A percentile compares a stretch with the other conserved stretches of the same genome.
These are phyloP conservation scores for Platalea minor DNA, from an alignment of 2,797 vertebrate genomes.

Conservation along the genomic window DNA sequence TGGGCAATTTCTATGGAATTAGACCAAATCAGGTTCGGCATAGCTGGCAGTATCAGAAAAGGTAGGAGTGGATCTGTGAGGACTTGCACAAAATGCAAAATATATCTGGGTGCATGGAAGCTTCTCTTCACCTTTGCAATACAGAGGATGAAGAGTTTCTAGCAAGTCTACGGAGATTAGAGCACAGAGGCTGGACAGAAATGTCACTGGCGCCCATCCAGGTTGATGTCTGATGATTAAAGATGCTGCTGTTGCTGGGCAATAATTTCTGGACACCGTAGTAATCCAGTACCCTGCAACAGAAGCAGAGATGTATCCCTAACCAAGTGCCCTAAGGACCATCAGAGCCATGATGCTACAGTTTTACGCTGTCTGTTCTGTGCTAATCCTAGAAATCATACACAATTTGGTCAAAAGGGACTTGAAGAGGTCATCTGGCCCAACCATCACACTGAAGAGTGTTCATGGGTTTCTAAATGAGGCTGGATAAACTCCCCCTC, in stretches of 20 bases:
- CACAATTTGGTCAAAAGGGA: background rate
- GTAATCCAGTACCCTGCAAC: background rate
- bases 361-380: background rate
- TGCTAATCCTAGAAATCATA: background rate
- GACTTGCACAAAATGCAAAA: conserved; percentile 56
- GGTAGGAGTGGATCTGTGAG: conserved; percentile 56
- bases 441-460: background rate
- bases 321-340: background rate
- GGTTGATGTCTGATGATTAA: background rate
- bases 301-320: background rate
- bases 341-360: background rate
- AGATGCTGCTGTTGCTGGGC: background rate
- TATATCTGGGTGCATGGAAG: conserved; percentile 73
- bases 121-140: conserved; percentile 40
- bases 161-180: background rate
- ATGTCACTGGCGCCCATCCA: background rate
- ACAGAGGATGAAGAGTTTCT: background rate
- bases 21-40: background rate
- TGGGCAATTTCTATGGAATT: background rate
- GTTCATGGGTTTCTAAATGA: background rate
- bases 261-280: background rate
- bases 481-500: background rate
- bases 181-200: background rate
- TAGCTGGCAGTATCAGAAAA: conserved; percentile 59
- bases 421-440: background rate